Evolutionary conservation across 2,113 vertebrate genomes (phyloP), one percentile per base, ranked within the genome.

Genomic region (Craseonycteris thonglongyai): DNA sequence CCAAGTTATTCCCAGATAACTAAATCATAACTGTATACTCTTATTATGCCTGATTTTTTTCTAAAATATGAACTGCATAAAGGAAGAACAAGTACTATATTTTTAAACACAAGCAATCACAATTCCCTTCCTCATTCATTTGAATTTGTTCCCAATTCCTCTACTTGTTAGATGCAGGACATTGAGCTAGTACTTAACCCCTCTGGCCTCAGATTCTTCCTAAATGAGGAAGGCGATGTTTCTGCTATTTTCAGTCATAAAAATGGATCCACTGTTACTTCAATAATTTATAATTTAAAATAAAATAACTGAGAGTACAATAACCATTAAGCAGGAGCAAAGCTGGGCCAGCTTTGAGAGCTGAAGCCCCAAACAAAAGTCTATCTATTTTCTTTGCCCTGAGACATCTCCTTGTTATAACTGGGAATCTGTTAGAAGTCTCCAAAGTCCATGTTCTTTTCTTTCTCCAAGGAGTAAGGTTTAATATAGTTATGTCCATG

Each of bases 351-450:
- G 16, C 89, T 74, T 63, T 81, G 63, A 49, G 28, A 93, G 18
- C 1, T 75, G 22, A 85, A 71, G 42, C 7, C 22, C 65, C 71
- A 91, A 96, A 88, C 19, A 14, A 95, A 22, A 83, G n/a, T 87
- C 49, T 90, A 94, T 45, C 56, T n/a, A n/a, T 76, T 86, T 63
- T 94, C 54, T 88, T 90, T 95, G 59, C 40, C 24, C 35, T 85
- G 35, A 28, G 18, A n/a, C 38, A 40, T 58, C 61, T 45, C 56
- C 35, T 40, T 74, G 13, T 90, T 89, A 45, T 49, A 87, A 51
- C 61, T 47, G 47, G 24, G 59, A 51, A 47, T 6, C n/a, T 78
- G 26, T 15, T 65, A 88, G 22, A 88, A 90, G 74, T 90, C 72
- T 72, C 45, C 54, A 38, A 89, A 75, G 84, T 42, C 88, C 21